Evolutionary conservation across 2,888 invertebrate species (phyloP).

Genomic region (Eudasyphora cyanicolor): DNA sequence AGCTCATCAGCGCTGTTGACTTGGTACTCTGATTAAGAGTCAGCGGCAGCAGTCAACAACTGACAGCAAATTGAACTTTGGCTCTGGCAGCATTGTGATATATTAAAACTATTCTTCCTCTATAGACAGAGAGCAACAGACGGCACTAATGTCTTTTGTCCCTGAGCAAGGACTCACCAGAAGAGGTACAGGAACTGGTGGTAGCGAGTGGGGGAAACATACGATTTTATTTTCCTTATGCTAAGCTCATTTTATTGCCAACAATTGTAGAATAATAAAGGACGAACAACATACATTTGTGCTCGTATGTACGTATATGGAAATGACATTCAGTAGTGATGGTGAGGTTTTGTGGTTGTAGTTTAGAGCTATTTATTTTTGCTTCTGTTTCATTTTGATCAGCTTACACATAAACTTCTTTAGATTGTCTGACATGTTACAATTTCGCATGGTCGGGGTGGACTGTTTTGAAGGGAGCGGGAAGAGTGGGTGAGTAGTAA

Average conservation of each 20-base stretch:
- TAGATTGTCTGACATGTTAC: slow-evolving; percentile 56
- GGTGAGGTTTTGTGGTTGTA: no score
- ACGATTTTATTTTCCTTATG: slow-evolving; percentile 27
- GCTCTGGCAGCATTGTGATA: slow-evolving; percentile 51
- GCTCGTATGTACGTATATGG: no score
- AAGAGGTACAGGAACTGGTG: slow-evolving; percentile 9
- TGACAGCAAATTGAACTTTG: slow-evolving; percentile 50
- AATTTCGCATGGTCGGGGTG: no score
- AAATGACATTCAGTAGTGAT: no score
- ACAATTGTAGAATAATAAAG: slow-evolving; percentile 61
- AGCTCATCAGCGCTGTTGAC: slow-evolving; percentile 17
- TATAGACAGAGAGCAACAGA: slow-evolving; percentile 37
- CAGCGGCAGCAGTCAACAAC: not conserved
- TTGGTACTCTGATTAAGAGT: not conserved
- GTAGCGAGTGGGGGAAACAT: slow-evolving; percentile 10
- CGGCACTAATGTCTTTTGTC: not conserved
- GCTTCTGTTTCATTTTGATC: slow-evolving; percentile 32
- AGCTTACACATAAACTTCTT: slow-evolving; percentile 60
- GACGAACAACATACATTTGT: slow-evolving; percentile 29
- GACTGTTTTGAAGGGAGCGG: no score
- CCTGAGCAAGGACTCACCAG: no score
- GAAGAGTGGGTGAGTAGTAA: not conserved
- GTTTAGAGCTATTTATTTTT: not conserved
- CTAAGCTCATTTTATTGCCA: slow-evolving; percentile 63
- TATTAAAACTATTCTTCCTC: slow-evolving; percentile 43